Conservation (phyloP, 2,888 invertebrate species). For the Apoderus coryli region DNA sequence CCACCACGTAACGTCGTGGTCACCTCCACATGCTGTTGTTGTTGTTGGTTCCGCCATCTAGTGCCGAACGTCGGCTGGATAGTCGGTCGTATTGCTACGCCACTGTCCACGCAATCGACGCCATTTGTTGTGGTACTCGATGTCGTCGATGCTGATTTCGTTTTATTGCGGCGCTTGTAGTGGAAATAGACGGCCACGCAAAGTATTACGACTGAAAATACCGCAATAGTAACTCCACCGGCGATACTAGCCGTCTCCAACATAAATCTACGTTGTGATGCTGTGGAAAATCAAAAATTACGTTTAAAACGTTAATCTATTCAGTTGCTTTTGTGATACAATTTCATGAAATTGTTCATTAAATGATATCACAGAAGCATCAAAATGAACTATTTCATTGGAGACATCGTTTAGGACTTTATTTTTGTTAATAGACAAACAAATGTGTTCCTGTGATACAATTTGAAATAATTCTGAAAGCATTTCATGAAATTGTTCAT, state of each 20-base stretch:
- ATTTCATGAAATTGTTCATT: no score
- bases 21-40: constrained; percentile 18
- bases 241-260: constrained; percentile 81
- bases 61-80: constrained; percentile 31
- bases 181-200: constrained; percentile 52
- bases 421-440: no score
- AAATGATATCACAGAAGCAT: no score
- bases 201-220: constrained; percentile 52
- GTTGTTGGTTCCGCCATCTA: constrained; percentile 25
- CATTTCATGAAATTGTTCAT: no score
- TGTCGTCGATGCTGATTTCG: not conserved
- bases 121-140: no score
- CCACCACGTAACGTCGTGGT: no score
- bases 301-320: no score
- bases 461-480: no score
- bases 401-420: no score
- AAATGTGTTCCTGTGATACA: no score
- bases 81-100: constrained; percentile 19
- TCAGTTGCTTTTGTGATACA: no score
- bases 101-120: constrained; percentile 23
- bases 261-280: constrained; percentile 68
- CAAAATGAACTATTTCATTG: no score
- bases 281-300: constrained; percentile 38
- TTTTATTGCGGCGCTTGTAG: constrained; percentile 40
- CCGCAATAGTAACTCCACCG: constrained; percentile 63